A percentile compares a stretch with the other conserved stretches of the same genome.
Evolutionary conservation across 2,888 invertebrate species (phyloP).

Genomic region (Cremastinae sp.): DNA sequence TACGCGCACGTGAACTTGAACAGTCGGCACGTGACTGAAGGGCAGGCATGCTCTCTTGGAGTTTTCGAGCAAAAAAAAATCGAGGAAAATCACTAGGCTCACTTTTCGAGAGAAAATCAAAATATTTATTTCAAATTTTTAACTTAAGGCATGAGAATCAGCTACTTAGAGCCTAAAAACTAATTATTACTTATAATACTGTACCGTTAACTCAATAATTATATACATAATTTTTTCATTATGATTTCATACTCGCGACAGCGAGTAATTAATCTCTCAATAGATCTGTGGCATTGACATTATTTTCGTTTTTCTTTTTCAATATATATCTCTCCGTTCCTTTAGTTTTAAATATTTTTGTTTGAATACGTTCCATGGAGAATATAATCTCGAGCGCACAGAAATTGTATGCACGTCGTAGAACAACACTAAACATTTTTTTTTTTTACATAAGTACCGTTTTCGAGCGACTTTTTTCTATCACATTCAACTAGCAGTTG

Average conservation of each 20-base stretch:
- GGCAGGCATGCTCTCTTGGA: not conserved
- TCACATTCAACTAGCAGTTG: constrained; percentile 73
- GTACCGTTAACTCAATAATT: constrained; percentile 77
- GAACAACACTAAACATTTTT: constrained; percentile 57
- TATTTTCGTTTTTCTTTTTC: constrained; percentile 47
- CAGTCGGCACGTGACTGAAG: constrained; percentile 33
- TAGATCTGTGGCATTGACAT: constrained; percentile 68
- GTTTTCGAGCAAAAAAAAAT: constrained; percentile 13
- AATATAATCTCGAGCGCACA: constrained; percentile 2
- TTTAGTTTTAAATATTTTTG: not conserved
- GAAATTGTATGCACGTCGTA: constrained; percentile 47
- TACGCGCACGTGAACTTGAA: not conserved
- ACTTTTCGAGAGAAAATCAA: constrained; percentile 69
- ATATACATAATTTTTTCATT: constrained; percentile 70
- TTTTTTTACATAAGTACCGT: constrained; percentile 63
- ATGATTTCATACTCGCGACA: constrained; percentile 66
- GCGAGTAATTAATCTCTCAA: constrained; percentile 72
- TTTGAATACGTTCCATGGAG: not conserved
- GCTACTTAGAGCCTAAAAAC: constrained; percentile 71
- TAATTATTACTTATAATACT: constrained; percentile 79
- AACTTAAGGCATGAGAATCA: constrained; percentile 73
- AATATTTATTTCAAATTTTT: constrained; percentile 74
- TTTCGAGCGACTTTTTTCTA: constrained; percentile 67
- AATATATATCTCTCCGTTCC: too few species aligned
- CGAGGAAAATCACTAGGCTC: not conserved